These are phyloP conservation scores for Bursaphelenchus okinawaensis DNA, from an alignment of 2,888 invertebrate species.

Conservation along the genomic window DNA sequence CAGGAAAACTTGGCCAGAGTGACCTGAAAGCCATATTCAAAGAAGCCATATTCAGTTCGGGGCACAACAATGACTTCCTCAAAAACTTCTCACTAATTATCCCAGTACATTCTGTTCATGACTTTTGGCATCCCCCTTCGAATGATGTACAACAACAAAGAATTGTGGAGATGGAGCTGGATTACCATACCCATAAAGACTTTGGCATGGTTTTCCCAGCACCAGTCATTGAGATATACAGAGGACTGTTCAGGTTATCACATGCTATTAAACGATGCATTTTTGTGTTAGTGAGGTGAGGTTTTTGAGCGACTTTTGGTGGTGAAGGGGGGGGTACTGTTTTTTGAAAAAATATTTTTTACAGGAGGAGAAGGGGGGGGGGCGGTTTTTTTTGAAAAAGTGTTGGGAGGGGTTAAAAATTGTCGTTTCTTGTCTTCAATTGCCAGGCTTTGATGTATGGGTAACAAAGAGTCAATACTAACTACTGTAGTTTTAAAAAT, in stretches of 20 bases:
- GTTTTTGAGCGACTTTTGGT: no score
- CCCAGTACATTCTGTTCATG: not conserved
- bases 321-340: no score
- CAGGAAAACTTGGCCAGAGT: not conserved
- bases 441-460: no score
- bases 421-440: no score
- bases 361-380: no score
- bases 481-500: no score
- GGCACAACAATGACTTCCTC: not conserved
- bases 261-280: not conserved
- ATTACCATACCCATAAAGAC: not conserved
- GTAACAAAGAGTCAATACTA: no score
- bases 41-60: not conserved
- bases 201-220: constrained; percentile 1
- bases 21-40: constrained; percentile 2
- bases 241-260: constrained; percentile 4
- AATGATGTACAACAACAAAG: constrained; percentile 1
- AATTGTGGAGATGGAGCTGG: not conserved
- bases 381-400: no score
- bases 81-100: not conserved
- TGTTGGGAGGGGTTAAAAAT: not conserved
- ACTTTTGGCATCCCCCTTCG: not conserved
- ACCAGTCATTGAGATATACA: not conserved
- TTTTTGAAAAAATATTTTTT: no score
- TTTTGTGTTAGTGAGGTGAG: constrained; percentile 1